phyloP scores from a whole-genome alignment of 1,140 invertebrate species.

The Saxidomus purpurata region DNA sequence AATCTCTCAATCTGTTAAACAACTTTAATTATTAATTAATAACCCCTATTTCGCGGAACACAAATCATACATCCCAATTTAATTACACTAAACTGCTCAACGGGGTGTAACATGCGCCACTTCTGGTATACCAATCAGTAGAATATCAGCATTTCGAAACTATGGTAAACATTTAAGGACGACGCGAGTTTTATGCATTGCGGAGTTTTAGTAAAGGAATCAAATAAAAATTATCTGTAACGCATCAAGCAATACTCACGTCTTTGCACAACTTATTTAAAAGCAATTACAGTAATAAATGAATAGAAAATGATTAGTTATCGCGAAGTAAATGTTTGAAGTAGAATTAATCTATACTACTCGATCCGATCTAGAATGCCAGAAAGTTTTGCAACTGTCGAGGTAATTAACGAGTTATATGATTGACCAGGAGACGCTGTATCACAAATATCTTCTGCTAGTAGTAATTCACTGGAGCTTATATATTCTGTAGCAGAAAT shows the following conservation, averaged over 20 bases:
- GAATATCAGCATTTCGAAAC: neutral
- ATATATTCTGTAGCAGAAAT: neutral
- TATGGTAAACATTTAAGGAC: too few relatives aligned
- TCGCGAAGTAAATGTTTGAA: too few relatives aligned
- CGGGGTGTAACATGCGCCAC: neutral
- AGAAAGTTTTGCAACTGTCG: neutral
- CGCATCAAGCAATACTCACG: too few relatives aligned
- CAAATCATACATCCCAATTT: neutral
- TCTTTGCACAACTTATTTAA: too few relatives aligned
- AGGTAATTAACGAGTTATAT: constrained; percentile 12
- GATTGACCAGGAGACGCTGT: constrained; percentile 5
- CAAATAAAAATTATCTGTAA: too few relatives aligned
- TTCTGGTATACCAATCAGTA: neutral
- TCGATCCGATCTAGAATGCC: neutral
- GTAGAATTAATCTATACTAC: too few relatives aligned
- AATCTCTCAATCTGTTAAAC: too few relatives aligned
- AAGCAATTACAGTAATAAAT: too few relatives aligned
- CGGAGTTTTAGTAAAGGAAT: too few relatives aligned
- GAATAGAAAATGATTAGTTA: neutral
- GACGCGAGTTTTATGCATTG: too few relatives aligned
- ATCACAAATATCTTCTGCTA: constrained; percentile 7
- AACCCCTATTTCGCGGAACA: neutral
- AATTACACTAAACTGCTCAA: neutral
- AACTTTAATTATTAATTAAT: neutral
- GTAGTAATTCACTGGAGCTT: neutral